Percentiles rank a stretch among this genome's conserved stretches.
These are phyloP conservation scores for Paraplagusia blochii DNA, from an alignment of 2,113 vertebrate species.

Conservation along the genomic window DNA sequence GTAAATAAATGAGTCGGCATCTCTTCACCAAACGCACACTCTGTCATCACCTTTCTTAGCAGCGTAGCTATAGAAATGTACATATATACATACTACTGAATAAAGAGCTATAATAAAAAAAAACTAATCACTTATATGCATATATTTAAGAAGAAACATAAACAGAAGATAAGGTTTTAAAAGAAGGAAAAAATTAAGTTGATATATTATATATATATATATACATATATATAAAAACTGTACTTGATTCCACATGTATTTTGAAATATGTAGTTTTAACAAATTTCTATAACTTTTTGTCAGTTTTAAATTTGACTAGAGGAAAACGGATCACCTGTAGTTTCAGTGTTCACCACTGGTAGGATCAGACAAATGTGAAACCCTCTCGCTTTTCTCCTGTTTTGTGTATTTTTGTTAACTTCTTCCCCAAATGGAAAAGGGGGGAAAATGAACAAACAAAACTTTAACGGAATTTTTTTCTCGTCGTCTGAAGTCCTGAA, in stretches of 20 bases:
- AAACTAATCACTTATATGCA: constrained; percentile 62
- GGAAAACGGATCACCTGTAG: constrained; percentile 47
- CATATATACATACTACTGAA: constrained; percentile 71
- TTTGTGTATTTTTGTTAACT: not conserved
- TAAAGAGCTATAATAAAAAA: constrained; percentile 65
- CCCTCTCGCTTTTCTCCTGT: constrained; percentile 12
- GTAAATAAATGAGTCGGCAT: constrained; percentile 68
- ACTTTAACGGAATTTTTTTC: constrained; percentile 1
- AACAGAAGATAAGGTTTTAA: constrained; percentile 46
- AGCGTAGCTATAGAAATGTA: constrained; percentile 45
- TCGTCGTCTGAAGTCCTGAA: constrained; percentile 44
- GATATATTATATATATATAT: constrained; percentile 29
- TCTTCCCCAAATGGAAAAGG: too few species aligned
- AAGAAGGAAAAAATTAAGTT: constrained; percentile 46
- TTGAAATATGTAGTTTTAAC: constrained; percentile 80
- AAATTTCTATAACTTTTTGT: constrained; percentile 74
- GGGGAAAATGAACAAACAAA: too few species aligned
- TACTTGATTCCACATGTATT: constrained; percentile 73
- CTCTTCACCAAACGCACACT: not conserved
- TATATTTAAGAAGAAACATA: constrained; percentile 70
- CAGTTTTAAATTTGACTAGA: constrained; percentile 64
- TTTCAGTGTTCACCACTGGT: constrained; percentile 37
- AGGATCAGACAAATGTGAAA: constrained; percentile 25
- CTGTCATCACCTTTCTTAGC: constrained; percentile 11
- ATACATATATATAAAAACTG: constrained; percentile 28